Conservation (phyloP, 2,113 vertebrate genomes). For the Catharus fuscescens region DNA sequence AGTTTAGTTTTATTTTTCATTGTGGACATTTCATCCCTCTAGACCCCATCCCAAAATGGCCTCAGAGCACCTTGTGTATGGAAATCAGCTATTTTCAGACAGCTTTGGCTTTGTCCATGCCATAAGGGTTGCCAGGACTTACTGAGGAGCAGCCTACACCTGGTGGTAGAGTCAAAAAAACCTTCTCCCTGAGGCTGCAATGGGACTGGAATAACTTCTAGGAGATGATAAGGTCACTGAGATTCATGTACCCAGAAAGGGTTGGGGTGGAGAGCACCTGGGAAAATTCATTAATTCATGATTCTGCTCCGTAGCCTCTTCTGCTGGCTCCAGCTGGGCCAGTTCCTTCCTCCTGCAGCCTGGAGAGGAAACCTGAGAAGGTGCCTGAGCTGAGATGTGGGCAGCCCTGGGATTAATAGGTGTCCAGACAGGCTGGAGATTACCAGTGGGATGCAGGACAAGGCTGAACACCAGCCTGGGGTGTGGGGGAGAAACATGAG, state of each 20-base stretch:
- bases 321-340: not conserved
- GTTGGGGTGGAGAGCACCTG: not conserved
- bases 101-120: not conserved
- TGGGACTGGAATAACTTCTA: not conserved
- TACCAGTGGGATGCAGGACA: not conserved
- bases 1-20: not conserved
- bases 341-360: not conserved
- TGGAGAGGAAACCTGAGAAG: not conserved
- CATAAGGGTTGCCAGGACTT: not conserved
- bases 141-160: not conserved
- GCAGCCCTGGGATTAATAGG: not conserved
- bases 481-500: rapidly evolving
- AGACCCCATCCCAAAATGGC: not conserved
- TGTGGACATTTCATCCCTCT: not conserved
- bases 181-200: not conserved
- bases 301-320: rapidly evolving
- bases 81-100: not conserved
- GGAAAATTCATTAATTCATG: not conserved
- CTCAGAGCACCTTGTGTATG: not conserved
- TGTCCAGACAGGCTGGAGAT: not conserved
- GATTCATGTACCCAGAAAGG: not conserved
- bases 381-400: not conserved
- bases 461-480: not conserved
- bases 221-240: not conserved
- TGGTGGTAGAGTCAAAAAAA: not conserved